Percentiles rank a stretch among this genome's conserved stretches.
Evolutionary conservation across 2,113 vertebrate species (phyloP).

Genomic region (Prinia subflava): DNA sequence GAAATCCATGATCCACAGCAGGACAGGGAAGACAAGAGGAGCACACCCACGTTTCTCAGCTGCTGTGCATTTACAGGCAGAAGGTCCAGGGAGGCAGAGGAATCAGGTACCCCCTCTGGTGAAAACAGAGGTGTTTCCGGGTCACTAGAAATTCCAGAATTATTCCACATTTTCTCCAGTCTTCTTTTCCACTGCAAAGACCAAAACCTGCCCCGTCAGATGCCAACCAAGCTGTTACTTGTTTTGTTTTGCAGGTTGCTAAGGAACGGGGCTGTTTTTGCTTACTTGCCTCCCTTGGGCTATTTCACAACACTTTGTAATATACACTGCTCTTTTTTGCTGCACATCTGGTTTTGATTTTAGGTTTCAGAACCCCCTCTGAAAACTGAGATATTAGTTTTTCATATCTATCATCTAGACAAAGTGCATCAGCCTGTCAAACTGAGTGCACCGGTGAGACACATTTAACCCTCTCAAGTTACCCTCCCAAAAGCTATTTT

Average conservation of each 20-base stretch:
- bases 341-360: conserved; percentile 83
- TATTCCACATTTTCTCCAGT: conserved; percentile 19
- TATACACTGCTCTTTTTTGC: conserved; percentile 68
- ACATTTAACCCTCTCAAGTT: conserved; percentile 50
- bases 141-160: conserved; percentile 26
- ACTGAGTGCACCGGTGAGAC: conserved; percentile 32
- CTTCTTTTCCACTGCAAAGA: conserved; percentile 61
- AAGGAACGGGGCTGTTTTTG: conserved; percentile 78
- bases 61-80: not conserved
- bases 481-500: conserved; percentile 5
- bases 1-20: not conserved
- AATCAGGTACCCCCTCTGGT: conserved; percentile 1
- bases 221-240: conserved; percentile 72
- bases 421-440: conserved; percentile 55
- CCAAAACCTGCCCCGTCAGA: conserved; percentile 60
- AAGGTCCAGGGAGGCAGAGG: not conserved
- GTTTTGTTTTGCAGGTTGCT: conserved; percentile 79
- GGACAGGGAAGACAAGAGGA: not conserved
- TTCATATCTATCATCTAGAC: conserved; percentile 65
- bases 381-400: conserved; percentile 67
- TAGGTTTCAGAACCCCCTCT: conserved; percentile 70
- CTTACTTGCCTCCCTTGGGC: conserved; percentile 82
- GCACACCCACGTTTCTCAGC: not conserved
- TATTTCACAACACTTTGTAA: conserved; percentile 81
- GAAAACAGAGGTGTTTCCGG: conserved; percentile 17